A percentile compares a stretch with the other conserved stretches of the same genome.
Evolutionary conservation across 1,140 invertebrate species (phyloP).

Genomic region (Himalopsyche phryganea): DNA sequence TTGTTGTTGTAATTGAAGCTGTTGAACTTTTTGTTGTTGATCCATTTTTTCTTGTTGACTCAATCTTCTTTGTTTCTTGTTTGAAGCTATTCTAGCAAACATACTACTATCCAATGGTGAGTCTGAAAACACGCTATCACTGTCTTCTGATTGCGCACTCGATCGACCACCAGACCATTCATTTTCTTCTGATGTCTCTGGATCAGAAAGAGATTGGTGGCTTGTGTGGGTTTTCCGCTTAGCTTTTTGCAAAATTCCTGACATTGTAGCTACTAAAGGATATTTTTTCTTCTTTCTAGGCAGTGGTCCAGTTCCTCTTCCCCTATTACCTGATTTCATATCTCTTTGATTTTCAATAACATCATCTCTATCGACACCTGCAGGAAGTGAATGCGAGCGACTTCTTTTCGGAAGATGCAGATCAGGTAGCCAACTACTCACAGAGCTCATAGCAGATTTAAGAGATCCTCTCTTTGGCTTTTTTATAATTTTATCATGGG

Average conservation of each 20-base stretch:
- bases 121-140: slow-evolving; percentile 67
- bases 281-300: slow-evolving; percentile 72
- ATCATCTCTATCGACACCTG: slow-evolving; percentile 61
- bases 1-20: slow-evolving; percentile 47
- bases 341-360: slow-evolving; percentile 49
- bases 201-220: slow-evolving; percentile 67
- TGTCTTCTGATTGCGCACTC: slow-evolving; percentile 66
- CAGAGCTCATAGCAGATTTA: slow-evolving; percentile 76
- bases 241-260: slow-evolving; percentile 75
- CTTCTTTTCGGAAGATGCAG: slow-evolving; percentile 73
- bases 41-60: slow-evolving; percentile 51
- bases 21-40: slow-evolving; percentile 51
- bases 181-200: slow-evolving; percentile 73
- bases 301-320: slow-evolving; percentile 36
- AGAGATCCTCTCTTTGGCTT: slow-evolving; percentile 70
- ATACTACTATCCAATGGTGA: slow-evolving; percentile 58
- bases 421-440: slow-evolving; percentile 77
- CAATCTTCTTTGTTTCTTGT: slow-evolving; percentile 53
- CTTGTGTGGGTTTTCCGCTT: slow-evolving; percentile 60
- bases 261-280: slow-evolving; percentile 72
- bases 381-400: slow-evolving; percentile 76
- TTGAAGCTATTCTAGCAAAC: slow-evolving; percentile 60
- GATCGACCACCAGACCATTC: slow-evolving; percentile 68
- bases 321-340: slow-evolving; percentile 41
- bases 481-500: slow-evolving; percentile 59